Base-by-base conservation (phyloP, 2,888 invertebrate genomes). In the Hypolimnas misippus region DNA sequence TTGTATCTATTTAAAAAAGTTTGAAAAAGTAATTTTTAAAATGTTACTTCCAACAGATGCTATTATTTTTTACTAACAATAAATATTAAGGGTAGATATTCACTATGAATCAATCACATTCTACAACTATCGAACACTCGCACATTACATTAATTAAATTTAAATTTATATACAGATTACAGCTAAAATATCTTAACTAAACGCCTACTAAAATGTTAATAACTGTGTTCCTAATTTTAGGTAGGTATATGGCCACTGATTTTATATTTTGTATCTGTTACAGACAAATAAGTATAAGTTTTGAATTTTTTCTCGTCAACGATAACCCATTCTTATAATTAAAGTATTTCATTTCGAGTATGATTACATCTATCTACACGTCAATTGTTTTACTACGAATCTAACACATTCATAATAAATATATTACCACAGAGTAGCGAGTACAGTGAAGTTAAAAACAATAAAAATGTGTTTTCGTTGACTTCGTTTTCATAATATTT, bases 81-180 rank as follows among this genome's bases (percentile, higher is more conserved):
- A 70, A 68, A 69, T 71, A 69, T 69, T 68, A 79, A 81, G 78
- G 77, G 73, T 78, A 72, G 44, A 21, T 46, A 46, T 73, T 79
- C 72, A 75, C 89, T 87, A 89, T 87, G 76, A 84, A 77, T 83
- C 76, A 82, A 83, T 83, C 87, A 89, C 87, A 82, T 82, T 80
- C 92, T 91, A 92, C 91, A 83, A 76, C 90, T 92, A 92, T 89
- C 86, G 83, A 91, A 90, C 91, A 92, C 91, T 86, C 92, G 82
- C 91, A 92, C 92, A 82, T 88, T 86, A 89, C 86, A 87, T 86
- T 85, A 81, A 87, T 87, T 89, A 87, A 79, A 78, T 81, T 86
- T 84, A 89, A 89, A 90, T 85, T 78, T 90, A 92, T 92, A 91
- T 92, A 92, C 92, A 92, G 82, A 78, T 88, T 86, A 89, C 73